Base-by-base conservation (phyloP, 1,140 invertebrate species). In the Panagrolaimus sp. region DNA sequence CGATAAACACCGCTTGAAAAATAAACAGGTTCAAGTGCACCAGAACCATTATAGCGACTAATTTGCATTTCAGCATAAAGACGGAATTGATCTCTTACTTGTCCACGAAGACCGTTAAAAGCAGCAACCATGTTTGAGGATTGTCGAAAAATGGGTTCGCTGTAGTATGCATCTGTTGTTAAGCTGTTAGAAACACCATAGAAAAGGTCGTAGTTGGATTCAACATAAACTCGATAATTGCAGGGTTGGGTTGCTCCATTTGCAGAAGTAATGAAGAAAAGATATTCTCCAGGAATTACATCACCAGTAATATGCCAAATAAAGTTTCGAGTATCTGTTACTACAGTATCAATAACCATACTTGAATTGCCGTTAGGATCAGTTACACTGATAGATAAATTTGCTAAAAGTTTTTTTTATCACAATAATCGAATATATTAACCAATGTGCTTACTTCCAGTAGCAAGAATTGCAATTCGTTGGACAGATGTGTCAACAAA, bases 171-270 rank as follows among this genome's bases (percentile, higher is more conserved):
- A 61, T 75, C 70, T 25, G 48, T 57, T 13, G 31, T 46, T 27
- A 74, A 16, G n/a, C 44, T 65, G 11, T 42, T 38, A 5, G 74
- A 57, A 1, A 68, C 69, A 31, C 63, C 72, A 53, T 67, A 51
- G 67, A 76, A 75, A 23, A 76, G 61, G 11, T 76, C 74, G 64
- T 75, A 75, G 4, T 72, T 48, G n/a, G 72, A 74, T 38, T 61
- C 42, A 23, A 66, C 61, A 38, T 63, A 61, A 5, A 76, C 64
- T n/a, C 74, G 73, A 67, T 72, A 75, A 8, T 66, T 70, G 61
- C 74, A 76, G 5, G 70, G 70, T 2, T 53, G n/a, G 13, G 44
- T 68, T 14, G 25, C 43, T 13, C 38, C 45, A 25, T 66, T 62
- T 43, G 23, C 9, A 38, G 51, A 27, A n/a, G 9, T 45, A 20